phyloP scores from a whole-genome alignment of 2,888 invertebrate species.

The Piscicola geometra region DNA sequence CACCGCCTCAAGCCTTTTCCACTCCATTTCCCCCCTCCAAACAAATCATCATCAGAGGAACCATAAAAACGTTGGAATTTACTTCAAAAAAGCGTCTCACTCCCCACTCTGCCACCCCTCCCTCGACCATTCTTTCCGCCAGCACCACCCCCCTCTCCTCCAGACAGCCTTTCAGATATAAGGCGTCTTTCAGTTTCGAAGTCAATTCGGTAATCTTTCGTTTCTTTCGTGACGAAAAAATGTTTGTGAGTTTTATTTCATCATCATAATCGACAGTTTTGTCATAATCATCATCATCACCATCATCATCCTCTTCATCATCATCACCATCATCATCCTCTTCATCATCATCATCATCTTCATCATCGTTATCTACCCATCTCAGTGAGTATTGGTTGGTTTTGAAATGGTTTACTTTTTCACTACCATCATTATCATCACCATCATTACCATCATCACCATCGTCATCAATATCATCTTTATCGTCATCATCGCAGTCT shows the following conservation, averaged over 20 bases:
- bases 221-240: background rate
- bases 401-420: background rate
- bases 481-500: background rate
- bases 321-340: background rate
- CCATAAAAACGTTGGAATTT: background rate
- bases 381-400: too few species aligned
- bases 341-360: slow-evolving; percentile 14
- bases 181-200: background rate
- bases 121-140: background rate
- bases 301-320: background rate
- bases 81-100: background rate
- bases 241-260: background rate
- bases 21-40: background rate
- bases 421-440: background rate
- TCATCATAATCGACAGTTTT: background rate
- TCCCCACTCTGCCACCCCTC: background rate
- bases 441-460: background rate
- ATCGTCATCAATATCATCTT: background rate
- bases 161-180: slow-evolving; percentile 1
- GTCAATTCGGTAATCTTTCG: background rate
- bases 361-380: background rate
- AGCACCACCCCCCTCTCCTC: background rate
- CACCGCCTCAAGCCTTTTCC: background rate
- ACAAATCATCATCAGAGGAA: background rate
- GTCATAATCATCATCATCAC: background rate